Percentiles rank a stretch among this genome's conserved stretches.
These are phyloP conservation scores for Odocoileus hemionus DNA, from an alignment of 2,113 vertebrate species.

Conservation along the genomic window DNA sequence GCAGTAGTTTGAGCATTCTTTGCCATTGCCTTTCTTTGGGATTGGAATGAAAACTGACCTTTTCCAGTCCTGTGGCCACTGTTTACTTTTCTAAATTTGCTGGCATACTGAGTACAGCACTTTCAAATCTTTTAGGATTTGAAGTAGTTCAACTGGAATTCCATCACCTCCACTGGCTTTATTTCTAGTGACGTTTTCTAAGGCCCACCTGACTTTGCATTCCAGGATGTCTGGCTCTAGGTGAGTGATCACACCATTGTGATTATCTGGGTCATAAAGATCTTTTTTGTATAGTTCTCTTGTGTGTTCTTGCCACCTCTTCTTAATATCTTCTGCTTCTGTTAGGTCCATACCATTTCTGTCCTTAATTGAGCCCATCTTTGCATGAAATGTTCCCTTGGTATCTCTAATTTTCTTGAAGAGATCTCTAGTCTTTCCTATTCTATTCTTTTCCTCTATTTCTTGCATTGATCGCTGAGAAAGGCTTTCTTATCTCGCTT, in stretches of 20 bases:
- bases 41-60: neutral
- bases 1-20: neutral
- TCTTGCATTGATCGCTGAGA: neutral
- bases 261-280: neutral
- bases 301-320: neutral
- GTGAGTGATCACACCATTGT: neutral
- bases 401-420: neutral
- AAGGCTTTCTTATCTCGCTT: neutral
- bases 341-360: neutral
- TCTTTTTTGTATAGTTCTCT: neutral
- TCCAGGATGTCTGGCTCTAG: neutral
- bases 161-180: neutral
- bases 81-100: neutral
- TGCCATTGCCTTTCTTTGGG: neutral
- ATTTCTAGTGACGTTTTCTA: neutral
- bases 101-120: neutral
- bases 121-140: neutral
- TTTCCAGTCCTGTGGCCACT: neutral
- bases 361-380: neutral
- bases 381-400: neutral
- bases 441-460: neutral
- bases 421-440: neutral
- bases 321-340: neutral
- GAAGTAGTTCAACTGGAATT: neutral
- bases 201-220: accelerated